These are phyloP conservation scores for Oncorhynchus nerka DNA, from an alignment of 2,113 vertebrate genomes.

Conservation along the genomic window DNA sequence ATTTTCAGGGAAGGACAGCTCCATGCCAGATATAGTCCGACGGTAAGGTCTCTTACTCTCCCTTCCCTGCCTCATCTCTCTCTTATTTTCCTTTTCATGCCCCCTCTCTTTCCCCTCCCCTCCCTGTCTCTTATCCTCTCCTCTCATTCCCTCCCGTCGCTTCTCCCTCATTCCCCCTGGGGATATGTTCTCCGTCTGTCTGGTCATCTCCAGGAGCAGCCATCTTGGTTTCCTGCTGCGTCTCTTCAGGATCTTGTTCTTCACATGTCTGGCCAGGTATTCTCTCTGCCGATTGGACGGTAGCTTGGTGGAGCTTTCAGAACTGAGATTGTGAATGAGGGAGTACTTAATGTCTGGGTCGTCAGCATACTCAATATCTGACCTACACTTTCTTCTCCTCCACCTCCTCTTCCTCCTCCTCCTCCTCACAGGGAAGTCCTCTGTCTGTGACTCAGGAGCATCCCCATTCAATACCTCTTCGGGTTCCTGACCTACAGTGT, in stretches of 20 bases:
- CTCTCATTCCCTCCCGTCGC: conserved; percentile 35
- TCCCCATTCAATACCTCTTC: not conserved
- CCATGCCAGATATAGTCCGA: conserved; percentile 54
- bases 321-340: conserved; percentile 46
- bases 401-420: too few species aligned
- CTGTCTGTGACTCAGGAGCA: too few species aligned
- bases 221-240: conserved; percentile 69
- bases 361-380: conserved; percentile 41
- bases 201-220: conserved; percentile 51
- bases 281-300: conserved; percentile 61
- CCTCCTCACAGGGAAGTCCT: not conserved
- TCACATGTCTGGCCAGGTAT: conserved; percentile 67
- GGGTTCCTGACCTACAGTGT: not conserved
- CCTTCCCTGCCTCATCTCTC: not conserved
- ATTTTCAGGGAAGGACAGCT: conserved; percentile 73
- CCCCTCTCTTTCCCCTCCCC: too few species aligned
- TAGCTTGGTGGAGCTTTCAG: conserved; percentile 25
- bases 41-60: conserved; percentile 50
- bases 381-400: conserved; percentile 19
- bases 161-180: conserved; percentile 20
- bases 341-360: conserved; percentile 65
- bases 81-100: too few species aligned
- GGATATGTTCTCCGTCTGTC: conserved; percentile 50
- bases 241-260: conserved; percentile 70
- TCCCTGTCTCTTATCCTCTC: conserved; percentile 20